Evolutionary conservation across 2,888 invertebrate genomes (phyloP).

Genomic region (Rotaria sp.): DNA sequence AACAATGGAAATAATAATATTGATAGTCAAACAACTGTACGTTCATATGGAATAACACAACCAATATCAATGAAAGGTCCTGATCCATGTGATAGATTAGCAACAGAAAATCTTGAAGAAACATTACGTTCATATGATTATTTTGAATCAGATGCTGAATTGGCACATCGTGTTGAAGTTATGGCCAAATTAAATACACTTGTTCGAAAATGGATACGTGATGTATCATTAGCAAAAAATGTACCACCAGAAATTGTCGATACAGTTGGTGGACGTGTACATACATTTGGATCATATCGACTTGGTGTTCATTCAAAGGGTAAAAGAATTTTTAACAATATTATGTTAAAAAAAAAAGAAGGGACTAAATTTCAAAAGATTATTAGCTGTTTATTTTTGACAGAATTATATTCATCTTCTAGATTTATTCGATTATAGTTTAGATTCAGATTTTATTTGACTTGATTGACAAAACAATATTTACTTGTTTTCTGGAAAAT

Average conservation of each 20-base stretch:
- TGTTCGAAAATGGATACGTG: constrained; percentile 86
- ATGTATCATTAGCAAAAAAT: constrained; percentile 67
- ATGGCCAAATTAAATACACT: constrained; percentile 73
- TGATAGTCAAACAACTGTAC: neutral
- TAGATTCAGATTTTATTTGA: no score
- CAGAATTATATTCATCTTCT: no score
- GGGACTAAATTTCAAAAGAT: no score
- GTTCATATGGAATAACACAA: constrained; percentile 34
- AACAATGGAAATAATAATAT: neutral
- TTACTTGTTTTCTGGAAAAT: no score
- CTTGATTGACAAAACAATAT: no score
- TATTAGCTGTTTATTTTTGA: no score
- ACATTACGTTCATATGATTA: constrained; percentile 35
- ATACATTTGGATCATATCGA: constrained; percentile 93
- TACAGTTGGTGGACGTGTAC: constrained; percentile 86
- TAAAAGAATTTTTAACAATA: constrained; percentile 42
- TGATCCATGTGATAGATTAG: constrained; percentile 30
- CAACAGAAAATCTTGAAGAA: constrained; percentile 38
- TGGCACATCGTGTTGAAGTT: constrained; percentile 58
- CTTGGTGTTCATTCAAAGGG: constrained; percentile 80
- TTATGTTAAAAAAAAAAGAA: no score
- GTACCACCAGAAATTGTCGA: constrained; percentile 84
- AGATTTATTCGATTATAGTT: no score
- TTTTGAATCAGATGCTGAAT: constrained; percentile 38
- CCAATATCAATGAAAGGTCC: constrained; percentile 35